These are phyloP conservation scores for Echinometra lucunter DNA, from an alignment of 53 echinoderm and acorn worm genomes.

Conservation along the genomic window DNA sequence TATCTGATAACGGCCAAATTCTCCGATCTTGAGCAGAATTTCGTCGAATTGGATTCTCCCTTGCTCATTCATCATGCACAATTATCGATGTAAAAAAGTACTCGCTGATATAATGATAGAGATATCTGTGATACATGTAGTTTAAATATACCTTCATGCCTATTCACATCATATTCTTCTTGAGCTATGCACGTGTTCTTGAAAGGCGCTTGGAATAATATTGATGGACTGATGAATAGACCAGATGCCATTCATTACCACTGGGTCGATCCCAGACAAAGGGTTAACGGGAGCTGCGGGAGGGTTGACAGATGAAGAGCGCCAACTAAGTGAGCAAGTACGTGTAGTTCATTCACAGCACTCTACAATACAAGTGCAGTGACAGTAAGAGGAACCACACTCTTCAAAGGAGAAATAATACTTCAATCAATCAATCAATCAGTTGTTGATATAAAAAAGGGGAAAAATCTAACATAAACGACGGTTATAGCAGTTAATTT, in stretches of 20 bases:
- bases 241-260: background rate
- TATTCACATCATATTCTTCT: background rate
- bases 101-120: background rate
- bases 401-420: no score
- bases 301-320: background rate
- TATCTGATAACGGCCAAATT: constrained; percentile 49
- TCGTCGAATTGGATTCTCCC: constrained; percentile 27
- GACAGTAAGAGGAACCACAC: no score
- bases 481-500: no score
- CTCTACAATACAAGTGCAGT: no score
- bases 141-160: background rate
- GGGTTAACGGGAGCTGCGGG: background rate
- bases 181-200: background rate
- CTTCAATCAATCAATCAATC: no score
- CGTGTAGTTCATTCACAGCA: no score
- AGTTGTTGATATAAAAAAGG: no score
- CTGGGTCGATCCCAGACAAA: background rate
- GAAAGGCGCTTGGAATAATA: no score
- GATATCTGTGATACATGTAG: background rate
- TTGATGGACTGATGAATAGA: background rate
- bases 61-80: background rate
- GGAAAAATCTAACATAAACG: no score
- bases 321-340: no score
- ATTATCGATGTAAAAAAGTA: background rate
- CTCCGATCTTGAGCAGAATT: constrained; percentile 14